Conservation (phyloP, 30 jellyfish, hydroid and myxozoan genomes). For the Hydra vulgaris region DNA sequence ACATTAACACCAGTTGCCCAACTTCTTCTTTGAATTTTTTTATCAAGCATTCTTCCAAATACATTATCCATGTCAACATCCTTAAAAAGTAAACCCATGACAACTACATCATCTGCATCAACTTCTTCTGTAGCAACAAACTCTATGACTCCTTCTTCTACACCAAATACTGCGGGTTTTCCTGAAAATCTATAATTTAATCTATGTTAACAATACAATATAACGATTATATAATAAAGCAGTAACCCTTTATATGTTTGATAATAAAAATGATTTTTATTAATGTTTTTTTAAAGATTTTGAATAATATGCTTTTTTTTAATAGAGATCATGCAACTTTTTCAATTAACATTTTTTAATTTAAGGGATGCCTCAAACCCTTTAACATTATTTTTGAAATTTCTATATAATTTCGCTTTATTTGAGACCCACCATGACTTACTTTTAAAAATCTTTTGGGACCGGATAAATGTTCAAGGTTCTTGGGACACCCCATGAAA, state of each 20-base stretch:
- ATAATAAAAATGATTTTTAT: too few relatives aligned
- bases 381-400: too few relatives aligned
- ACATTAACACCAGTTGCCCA: conserved; percentile 33
- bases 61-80: conserved; percentile 29
- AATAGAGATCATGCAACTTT: too few relatives aligned
- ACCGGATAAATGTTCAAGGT: too few relatives aligned
- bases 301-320: too few relatives aligned
- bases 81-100: conserved; percentile 26
- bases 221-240: not conserved
- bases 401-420: too few relatives aligned
- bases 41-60: conserved; percentile 31
- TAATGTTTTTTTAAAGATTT: not conserved
- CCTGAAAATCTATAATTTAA: conserved; percentile 21
- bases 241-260: not conserved
- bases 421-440: too few relatives aligned
- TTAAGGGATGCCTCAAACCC: too few relatives aligned
- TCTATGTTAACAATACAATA: not conserved
- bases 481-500: too few relatives aligned
- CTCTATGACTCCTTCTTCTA: conserved; percentile 23
- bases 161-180: conserved; percentile 35
- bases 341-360: too few relatives aligned
- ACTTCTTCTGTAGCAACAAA: conserved; percentile 32
- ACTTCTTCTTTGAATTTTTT: conserved; percentile 23
- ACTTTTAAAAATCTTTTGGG: too few relatives aligned
- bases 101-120: conserved; percentile 19